Evolutionary conservation across 2,797 vertebrate species (phyloP), one percentile per base, ranked within the genome.

Genomic region (Ctenopoma kingsleyae): DNA sequence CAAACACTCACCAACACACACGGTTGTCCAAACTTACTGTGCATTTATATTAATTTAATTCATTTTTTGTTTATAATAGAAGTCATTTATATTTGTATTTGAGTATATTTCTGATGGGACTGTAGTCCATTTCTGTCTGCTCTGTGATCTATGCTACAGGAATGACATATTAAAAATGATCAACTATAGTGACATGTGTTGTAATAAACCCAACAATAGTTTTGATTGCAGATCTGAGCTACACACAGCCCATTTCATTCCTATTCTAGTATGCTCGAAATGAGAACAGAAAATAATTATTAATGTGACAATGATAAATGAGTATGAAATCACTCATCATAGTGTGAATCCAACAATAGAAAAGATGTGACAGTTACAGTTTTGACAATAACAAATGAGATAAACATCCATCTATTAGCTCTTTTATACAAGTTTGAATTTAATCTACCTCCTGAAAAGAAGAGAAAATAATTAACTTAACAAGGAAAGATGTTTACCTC

Each of bases 271-370:
- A 9, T 22, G 23, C 47, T 56, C 10, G 36, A 59, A 68, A 59
- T 35, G 15, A 69, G 67, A 41, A 19, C 30, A 48, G 30, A 73
- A 50, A 52, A 50, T 50, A 25, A 57, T 17, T 17, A 55, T 62
- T 38, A 62, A 53, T 51, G 16, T 66, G 77, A 62, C 55, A 58
- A 20, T 16, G 47, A 58, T 22, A 58, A 52, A 67, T 2, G 19
- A 46, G 25, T 30, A 12, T 2, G 38, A 48, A 30, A 22, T 55
- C 23, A 41, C 6, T 71, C 27, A 50, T 57, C 35, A 19, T 0
- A 62, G 64, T 43, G n/a, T 41, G 59, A 71, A 53, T 17, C 6
- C 20, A 59, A 44, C 9, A 51, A 22, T 8, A 47, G 38, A 61
- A 27, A 46, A 44, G 16, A 58, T 64, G 61, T 41, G 70, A 69